phyloP scores from a whole-genome alignment of 2,888 invertebrate genomes.

The Eupithecia vulgata region DNA sequence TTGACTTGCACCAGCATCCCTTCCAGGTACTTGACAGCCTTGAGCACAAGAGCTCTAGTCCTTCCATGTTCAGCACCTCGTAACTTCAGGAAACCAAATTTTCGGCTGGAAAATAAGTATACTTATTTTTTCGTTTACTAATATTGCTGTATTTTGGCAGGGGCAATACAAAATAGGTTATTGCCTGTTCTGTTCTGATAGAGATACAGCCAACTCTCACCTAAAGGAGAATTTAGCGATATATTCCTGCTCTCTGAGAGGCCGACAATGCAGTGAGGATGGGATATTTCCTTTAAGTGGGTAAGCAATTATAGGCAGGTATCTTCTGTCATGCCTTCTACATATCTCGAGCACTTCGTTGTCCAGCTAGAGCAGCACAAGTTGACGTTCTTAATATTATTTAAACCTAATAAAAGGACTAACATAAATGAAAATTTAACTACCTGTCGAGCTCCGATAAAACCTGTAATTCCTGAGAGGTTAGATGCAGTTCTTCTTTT shows the following conservation, averaged over 20 bases:
- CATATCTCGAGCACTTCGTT: background rate
- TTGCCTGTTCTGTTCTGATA: background rate
- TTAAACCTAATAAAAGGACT: background rate
- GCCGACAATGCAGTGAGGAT: background rate
- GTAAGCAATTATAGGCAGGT: background rate
- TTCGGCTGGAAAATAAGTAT: slow-evolving; percentile 87
- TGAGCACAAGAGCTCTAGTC: slow-evolving; percentile 91
- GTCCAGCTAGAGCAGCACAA: background rate
- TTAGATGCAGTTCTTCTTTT: slow-evolving; percentile 88
- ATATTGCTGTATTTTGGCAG: background rate
- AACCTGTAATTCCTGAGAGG: slow-evolving; percentile 92
- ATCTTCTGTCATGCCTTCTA: background rate
- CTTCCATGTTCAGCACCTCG: slow-evolving; percentile 91
- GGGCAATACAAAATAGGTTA: background rate
- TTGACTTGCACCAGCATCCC: slow-evolving; percentile 92
- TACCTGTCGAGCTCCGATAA: slow-evolving; percentile 95
- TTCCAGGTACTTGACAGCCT: slow-evolving; percentile 93
- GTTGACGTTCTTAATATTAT: background rate
- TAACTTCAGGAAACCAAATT: slow-evolving; percentile 95
- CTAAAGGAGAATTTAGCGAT: background rate
- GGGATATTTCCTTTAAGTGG: background rate
- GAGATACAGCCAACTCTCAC: background rate
- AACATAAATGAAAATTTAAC: background rate
- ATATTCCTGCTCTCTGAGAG: background rate
- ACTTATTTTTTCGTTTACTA: background rate